Conservation (phyloP, 2,888 invertebrate species). For the Drosophila heteroneura region DNA sequence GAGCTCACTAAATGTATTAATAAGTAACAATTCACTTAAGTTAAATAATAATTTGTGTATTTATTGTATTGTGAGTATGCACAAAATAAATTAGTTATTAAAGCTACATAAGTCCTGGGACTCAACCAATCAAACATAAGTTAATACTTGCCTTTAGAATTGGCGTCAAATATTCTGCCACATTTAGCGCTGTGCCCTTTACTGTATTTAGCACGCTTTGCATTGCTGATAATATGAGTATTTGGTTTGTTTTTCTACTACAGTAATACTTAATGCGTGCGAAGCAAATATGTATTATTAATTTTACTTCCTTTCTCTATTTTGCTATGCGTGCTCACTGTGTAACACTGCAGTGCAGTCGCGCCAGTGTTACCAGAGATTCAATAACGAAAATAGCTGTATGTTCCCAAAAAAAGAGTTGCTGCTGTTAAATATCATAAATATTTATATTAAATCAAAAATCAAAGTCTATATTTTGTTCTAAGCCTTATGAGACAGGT, state of each 20-base stretch:
- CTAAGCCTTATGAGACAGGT: not conserved
- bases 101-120: not conserved
- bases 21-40: constrained; percentile 14
- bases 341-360: constrained; percentile 28
- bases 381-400: not conserved
- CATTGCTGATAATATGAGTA: constrained; percentile 87
- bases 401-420: not conserved
- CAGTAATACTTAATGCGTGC: constrained; percentile 22
- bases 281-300: constrained; percentile 20
- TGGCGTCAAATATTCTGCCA: constrained; percentile 98
- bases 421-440: not conserved
- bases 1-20: not conserved
- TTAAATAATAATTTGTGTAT: not conserved
- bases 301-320: constrained; percentile 39
- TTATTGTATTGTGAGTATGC: not conserved
- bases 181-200: constrained; percentile 97
- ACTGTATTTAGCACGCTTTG: constrained; percentile 98
- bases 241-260: constrained; percentile 37
- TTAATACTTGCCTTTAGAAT: constrained; percentile 92
- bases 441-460: not conserved
- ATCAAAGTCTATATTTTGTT: not conserved
- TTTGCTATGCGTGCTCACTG: constrained; percentile 14
- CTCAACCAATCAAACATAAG: not conserved
- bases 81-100: not conserved
- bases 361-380: constrained; percentile 10